A percentile compares a stretch with the other conserved stretches of the same genome.
Evolutionary conservation across 2,797 vertebrate genomes (phyloP).

Genomic region (Notolabrus celidotus): DNA sequence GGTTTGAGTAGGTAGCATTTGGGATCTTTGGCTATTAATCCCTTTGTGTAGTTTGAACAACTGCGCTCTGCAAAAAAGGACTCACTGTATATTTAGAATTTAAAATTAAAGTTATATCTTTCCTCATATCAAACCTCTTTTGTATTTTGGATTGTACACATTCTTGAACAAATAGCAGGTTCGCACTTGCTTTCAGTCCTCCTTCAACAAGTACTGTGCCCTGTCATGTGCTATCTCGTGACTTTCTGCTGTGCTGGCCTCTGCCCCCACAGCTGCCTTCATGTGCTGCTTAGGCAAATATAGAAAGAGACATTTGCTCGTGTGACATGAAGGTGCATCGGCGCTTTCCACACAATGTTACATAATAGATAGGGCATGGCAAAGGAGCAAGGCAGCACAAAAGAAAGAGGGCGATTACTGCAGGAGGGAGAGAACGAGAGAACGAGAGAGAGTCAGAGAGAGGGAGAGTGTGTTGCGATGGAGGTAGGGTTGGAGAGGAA

Average conservation of each 20-base stretch:
- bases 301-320: constrained; percentile 45
- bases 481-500: constrained; percentile 63
- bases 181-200: constrained; percentile 7
- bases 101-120: no score
- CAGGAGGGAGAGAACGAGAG: background rate
- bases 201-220: constrained; percentile 5
- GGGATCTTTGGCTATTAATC: no score
- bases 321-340: constrained; percentile 59
- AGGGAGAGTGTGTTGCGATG: background rate
- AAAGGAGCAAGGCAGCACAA: constrained; percentile 59
- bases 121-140: no score
- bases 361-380: constrained; percentile 65
- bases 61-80: no score
- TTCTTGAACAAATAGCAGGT: constrained; percentile 6
- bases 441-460: constrained; percentile 3
- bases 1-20: no score
- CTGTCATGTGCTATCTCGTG: constrained; percentile 35
- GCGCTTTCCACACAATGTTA: constrained; percentile 53
- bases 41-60: no score
- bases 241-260: constrained; percentile 36
- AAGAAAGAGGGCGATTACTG: constrained; percentile 31
- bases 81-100: no score
- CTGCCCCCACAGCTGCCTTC: constrained; percentile 30
- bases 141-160: no score
- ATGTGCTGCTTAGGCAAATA: constrained; percentile 53